Evolutionary conservation across 2,888 invertebrate species (phyloP).

Genomic region (Andrena bucephala): DNA sequence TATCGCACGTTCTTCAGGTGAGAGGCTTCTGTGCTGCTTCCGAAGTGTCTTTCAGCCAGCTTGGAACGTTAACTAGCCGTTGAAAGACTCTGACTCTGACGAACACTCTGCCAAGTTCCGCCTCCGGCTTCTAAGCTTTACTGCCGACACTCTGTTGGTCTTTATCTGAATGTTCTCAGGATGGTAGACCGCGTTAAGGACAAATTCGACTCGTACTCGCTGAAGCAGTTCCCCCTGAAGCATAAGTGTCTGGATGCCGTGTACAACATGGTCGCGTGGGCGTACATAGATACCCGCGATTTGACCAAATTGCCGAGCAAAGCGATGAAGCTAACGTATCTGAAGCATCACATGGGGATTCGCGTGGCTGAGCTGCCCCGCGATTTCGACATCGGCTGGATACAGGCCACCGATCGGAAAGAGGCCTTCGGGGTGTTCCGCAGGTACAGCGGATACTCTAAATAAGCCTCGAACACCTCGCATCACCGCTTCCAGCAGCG

Average conservation of each 20-base stretch:
- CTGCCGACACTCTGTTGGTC: neutral
- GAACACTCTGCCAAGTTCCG: too few relatives aligned
- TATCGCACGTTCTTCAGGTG: constrained; percentile 76
- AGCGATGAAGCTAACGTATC: constrained; percentile 58
- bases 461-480: too few relatives aligned
- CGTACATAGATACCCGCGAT: constrained; percentile 84
- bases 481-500: too few relatives aligned
- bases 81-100: too few relatives aligned
- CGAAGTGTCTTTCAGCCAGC: too few relatives aligned
- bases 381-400: constrained; percentile 79
- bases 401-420: constrained; percentile 63
- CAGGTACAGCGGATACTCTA: constrained; percentile 35
- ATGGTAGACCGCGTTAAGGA: constrained; percentile 83
- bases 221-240: constrained; percentile 83
- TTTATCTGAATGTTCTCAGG: constrained; percentile 37
- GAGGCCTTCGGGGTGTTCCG: constrained; percentile 69
- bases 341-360: constrained; percentile 79
- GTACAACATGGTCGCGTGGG: constrained; percentile 84
- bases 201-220: constrained; percentile 83
- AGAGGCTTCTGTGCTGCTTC: neutral
- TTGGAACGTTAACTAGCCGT: too few relatives aligned
- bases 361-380: constrained; percentile 71
- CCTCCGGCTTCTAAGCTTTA: too few relatives aligned
- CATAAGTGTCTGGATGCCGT: constrained; percentile 82
- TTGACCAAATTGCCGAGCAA: constrained; percentile 68